Conservation (phyloP, 2,888 invertebrate genomes). For the Junonia oenone region DNA sequence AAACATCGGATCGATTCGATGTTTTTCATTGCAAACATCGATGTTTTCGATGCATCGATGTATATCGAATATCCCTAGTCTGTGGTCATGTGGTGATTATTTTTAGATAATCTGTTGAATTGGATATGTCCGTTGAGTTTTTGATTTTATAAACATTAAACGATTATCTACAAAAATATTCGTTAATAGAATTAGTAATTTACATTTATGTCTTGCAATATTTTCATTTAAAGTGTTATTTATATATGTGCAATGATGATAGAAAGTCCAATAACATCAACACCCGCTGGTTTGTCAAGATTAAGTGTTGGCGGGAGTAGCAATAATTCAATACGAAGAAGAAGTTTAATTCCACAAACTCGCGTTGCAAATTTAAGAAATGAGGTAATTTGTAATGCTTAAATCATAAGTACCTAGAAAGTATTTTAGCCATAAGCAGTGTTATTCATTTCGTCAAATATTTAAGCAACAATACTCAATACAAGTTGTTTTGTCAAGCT, state of each 20-base stretch:
- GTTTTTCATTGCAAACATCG: too few species aligned
- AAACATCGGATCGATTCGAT: too few species aligned
- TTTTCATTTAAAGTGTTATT: conserved; percentile 1
- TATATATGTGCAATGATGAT: conserved; percentile 42
- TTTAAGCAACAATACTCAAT: neutral
- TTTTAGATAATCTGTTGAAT: neutral
- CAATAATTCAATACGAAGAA: conserved; percentile 49
- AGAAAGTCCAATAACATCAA: conserved; percentile 57
- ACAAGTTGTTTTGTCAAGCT: neutral
- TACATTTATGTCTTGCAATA: neutral
- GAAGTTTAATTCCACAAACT: conserved; percentile 56
- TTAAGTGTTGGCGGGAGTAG: conserved; percentile 63
- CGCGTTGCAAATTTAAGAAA: conserved; percentile 41
- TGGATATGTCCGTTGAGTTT: conserved; percentile 33
- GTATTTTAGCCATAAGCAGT: neutral
- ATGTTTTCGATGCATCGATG: too few species aligned
- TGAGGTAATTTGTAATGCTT: conserved; percentile 46
- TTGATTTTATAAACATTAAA: conserved; percentile 33
- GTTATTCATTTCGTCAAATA: neutral
- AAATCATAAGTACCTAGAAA: neutral
- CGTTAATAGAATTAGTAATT: neutral
- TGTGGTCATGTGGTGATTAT: too few species aligned
- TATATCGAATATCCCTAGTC: too few species aligned
- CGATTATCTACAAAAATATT: conserved; percentile 1
- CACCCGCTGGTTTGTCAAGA: conserved; percentile 44